phyloP scores from a whole-genome alignment of 2,888 invertebrate species.

The Yponomeuta sedellus region DNA sequence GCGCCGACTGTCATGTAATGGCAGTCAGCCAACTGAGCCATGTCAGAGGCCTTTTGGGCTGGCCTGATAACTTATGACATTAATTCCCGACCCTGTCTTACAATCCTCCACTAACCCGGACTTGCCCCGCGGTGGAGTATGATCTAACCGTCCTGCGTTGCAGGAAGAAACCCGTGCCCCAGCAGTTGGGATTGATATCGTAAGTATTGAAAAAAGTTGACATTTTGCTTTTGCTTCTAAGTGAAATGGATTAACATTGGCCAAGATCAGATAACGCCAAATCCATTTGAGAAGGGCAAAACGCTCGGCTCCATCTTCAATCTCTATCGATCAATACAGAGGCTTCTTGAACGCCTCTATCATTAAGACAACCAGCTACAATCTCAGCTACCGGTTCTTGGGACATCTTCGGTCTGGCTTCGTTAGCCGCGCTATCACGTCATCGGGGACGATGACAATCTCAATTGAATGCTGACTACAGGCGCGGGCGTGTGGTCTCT shows the following conservation, averaged over 20 bases:
- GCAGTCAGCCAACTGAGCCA: too few species aligned
- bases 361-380: slow-evolving; percentile 23
- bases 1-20: too few species aligned
- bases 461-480: slow-evolving; percentile 73
- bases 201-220: too few species aligned
- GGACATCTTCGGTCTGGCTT: slow-evolving; percentile 53
- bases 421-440: slow-evolving; percentile 67
- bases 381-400: slow-evolving; percentile 42
- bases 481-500: slow-evolving; percentile 71
- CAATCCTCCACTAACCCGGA: too few species aligned
- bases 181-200: too few species aligned
- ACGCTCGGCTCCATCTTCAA: not conserved
- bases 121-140: too few species aligned
- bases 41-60: too few species aligned
- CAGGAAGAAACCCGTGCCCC: too few species aligned
- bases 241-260: not conserved
- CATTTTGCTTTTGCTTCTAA: too few species aligned
- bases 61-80: too few species aligned
- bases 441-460: slow-evolving; percentile 73
- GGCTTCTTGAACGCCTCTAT: not conserved
- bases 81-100: too few species aligned
- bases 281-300: not conserved
- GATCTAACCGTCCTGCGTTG: too few species aligned
- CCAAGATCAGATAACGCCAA: not conserved
- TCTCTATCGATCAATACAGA: not conserved